Percentiles rank a stretch among this genome's conserved stretches.
phyloP scores from a whole-genome alignment of 2,888 invertebrate genomes.

The Yponomeuta malinellus region DNA sequence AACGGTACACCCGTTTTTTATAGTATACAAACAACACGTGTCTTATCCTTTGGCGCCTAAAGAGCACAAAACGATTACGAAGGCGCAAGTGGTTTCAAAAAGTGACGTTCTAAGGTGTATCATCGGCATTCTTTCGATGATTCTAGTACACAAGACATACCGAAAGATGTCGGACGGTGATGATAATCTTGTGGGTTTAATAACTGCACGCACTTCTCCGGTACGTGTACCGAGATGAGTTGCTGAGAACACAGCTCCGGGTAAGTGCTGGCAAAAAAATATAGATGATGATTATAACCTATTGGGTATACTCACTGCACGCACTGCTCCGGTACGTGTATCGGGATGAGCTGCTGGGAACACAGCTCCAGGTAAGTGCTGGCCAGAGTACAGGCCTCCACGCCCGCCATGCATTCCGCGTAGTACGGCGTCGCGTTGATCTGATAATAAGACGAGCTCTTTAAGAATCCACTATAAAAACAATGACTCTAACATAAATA shows the following conservation, averaged over 20 bases:
- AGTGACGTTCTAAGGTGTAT: no score
- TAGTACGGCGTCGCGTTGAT: constrained; percentile 79
- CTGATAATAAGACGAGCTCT: constrained; percentile 36
- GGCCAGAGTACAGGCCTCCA: constrained; percentile 83
- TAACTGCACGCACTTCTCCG: constrained; percentile 87
- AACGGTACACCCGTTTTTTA: no score
- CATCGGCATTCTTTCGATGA: no score
- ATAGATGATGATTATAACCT: no score
- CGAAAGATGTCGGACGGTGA: no score
- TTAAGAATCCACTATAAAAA: no score
- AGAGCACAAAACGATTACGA: no score
- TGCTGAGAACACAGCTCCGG: constrained; percentile 84
- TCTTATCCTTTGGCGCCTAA: no score
- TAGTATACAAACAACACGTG: no score
- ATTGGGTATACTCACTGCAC: constrained; percentile 77
- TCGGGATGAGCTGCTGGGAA: constrained; percentile 81
- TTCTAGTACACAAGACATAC: no score
- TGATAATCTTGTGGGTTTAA: constrained; percentile 32
- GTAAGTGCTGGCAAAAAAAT: constrained; percentile 80
- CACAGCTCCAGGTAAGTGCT: constrained; percentile 89
- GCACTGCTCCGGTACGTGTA: constrained; percentile 87
- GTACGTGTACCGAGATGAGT: constrained; percentile 86
- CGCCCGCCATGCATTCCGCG: constrained; percentile 77
- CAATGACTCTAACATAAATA: no score
- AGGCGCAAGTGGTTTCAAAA: no score